phyloP scores from a whole-genome alignment of 1,140 invertebrate genomes.

The Trinorchestia longiramus region DNA sequence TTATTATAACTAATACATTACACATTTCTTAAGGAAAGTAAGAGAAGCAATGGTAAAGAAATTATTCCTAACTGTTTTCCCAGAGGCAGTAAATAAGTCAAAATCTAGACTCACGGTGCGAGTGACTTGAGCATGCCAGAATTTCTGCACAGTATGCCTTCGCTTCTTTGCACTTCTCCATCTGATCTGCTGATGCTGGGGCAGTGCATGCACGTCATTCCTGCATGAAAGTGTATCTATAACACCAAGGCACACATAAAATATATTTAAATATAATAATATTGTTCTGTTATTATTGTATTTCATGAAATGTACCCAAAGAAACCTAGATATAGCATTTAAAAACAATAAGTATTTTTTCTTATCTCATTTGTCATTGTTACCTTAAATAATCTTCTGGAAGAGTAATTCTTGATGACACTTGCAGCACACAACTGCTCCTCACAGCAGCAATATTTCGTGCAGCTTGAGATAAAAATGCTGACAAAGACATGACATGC shows the following conservation, averaged over 20 bases:
- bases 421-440: neutral
- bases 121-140: constrained; percentile 29
- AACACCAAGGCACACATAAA: neutral
- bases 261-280: neutral
- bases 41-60: too few relatives aligned
- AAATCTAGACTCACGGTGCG: neutral
- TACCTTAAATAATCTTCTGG: neutral
- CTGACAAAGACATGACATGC: neutral
- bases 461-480: neutral
- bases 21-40: too few relatives aligned
- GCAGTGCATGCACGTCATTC: neutral
- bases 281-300: neutral
- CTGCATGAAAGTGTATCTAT: neutral
- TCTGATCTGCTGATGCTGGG: constrained; percentile 6
- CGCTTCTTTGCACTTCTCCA: constrained; percentile 5
- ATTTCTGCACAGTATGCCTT: neutral
- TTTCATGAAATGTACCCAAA: neutral
- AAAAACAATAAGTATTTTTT: neutral
- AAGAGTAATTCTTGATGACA: neutral
- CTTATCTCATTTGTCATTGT: neutral
- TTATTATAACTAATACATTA: too few relatives aligned
- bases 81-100: too few relatives aligned
- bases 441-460: neutral
- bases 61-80: too few relatives aligned
- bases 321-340: neutral